Evolutionary conservation across 2,113 vertebrate species (phyloP).

Genomic region (Pungitius pungitius): DNA sequence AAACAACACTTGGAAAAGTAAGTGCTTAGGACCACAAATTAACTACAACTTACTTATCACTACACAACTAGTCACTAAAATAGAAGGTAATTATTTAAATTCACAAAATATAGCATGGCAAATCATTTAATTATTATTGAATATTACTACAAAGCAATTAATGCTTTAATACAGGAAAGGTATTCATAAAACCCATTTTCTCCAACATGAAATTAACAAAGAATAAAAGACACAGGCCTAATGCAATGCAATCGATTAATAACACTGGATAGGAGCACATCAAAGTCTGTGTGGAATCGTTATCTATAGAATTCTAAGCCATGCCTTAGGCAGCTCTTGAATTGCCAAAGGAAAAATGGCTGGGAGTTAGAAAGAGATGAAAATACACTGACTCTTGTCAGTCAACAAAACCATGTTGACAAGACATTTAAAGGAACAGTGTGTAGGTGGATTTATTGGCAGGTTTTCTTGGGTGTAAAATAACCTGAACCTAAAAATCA

Average conservation of each 20-base stretch:
- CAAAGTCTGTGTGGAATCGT: not conserved
- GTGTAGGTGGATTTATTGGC: not conserved
- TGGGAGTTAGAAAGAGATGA: not conserved
- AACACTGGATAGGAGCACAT: not conserved
- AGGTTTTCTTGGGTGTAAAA: not conserved
- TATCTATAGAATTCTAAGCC: not conserved
- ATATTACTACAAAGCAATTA: not conserved
- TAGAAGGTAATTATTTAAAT: not conserved
- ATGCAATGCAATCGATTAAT: not conserved
- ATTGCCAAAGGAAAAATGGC: not conserved
- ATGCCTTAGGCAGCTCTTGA: not conserved
- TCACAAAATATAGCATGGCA: not conserved
- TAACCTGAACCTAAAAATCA: not conserved
- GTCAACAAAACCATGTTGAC: not conserved
- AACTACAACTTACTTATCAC: not conserved
- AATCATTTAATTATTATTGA: not conserved
- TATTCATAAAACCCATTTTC: not conserved
- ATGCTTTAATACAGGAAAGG: not conserved
- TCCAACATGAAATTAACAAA: not conserved
- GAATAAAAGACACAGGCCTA: not conserved
- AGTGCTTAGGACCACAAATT: too few species aligned
- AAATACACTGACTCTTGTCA: not conserved
- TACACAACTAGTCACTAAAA: not conserved
- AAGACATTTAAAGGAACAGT: not conserved
- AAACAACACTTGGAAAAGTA: too few species aligned